Base-by-base conservation (phyloP, 2,888 invertebrate genomes). In the Protodeltote pygarga region DNA sequence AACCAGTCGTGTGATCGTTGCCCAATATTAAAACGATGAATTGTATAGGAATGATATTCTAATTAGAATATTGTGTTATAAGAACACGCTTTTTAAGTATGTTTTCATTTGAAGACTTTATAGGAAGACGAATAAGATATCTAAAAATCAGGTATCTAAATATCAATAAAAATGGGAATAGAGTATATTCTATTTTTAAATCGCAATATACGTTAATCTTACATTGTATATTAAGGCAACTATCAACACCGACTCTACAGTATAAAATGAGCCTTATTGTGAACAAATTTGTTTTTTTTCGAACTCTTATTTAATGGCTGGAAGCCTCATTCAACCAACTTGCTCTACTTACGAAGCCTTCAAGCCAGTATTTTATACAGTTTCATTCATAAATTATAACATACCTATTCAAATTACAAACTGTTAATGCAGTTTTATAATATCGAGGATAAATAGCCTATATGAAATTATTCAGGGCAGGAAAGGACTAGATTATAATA, bases 401-500 rank as follows among this genome's bases (percentile, higher is more conserved):
- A 42, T 24, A 54, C 8, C 14, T 50, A 50, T 37, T 35, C 58
- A 34, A 53, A 41, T 53, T 59, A n/a, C 25, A 34, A 53, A 60
- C 61, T 51, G 63, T 59, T 54, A 65, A 62, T 47, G 44, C 29
- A 35, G 40, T 61, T 42, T 15, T 34, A 59, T 51, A 62, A 62
- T 49, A 62, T 62, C 41, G 41, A 62, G 48, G 35, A 47, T 60
- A 55, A 55, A 50, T 59, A 59, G 44, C 47, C 42, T 39, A 40
- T 54, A 58, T 62, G 37, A 42, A 62, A 62, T 54, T 52, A 62
- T 59, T 65, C 51, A 61, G 45, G 38, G 33, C 41, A 34, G 52
- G 51, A 66, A 44, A 53, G 51, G 67, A 68, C 69, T 67, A 67
- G 67, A 65, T 49, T 49, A 49, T 54, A 49, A 50, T 34, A 45